Evolutionary conservation across 2,113 vertebrate genomes (phyloP), one percentile per base, ranked within the genome.

Genomic region (Probosciger aterrimus): DNA sequence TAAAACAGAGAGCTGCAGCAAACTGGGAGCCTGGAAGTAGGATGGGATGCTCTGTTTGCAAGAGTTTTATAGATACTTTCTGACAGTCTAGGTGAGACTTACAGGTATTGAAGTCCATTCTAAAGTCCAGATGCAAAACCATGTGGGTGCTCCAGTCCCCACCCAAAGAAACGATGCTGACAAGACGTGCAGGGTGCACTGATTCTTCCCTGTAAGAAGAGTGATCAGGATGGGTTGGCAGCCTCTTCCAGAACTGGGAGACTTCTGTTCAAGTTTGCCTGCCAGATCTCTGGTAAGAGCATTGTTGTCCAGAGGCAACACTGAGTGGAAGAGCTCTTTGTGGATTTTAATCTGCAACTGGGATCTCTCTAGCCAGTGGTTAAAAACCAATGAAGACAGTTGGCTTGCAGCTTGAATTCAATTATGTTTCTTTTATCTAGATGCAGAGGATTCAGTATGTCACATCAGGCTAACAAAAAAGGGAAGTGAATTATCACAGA

Each of bases 401-500:
- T 65, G n/a, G 33, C 78, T 94, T 90, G 69, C 60, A 90, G 46
- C 49, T 73, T 62, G 70, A 93, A 85, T 95, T 82, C n/a, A 86
- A 27, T 88, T 83, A 65, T 39, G 69, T 78, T 78, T 83, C 71
- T 92, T 92, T 86, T 50, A 73, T 92, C 80, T 84, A 69, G 81
- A 71, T 84, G 62, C 28, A 43, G 33, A 4, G 4, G 57, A 86
- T 82, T 65, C 44, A 10, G 57, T 78, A 33, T 44, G 74, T 77
- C 30, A 4, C 92, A 90, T 90, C 82, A 65, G 41, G 49, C 24
- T 70, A 83, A 87, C 78, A 88, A 53, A 92, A 92, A 90, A 37
- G 27, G 10, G 22, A 86, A 85, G 77, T 73, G 83, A 93, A 92
- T 95, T 96, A 94, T 91, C 78, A 44, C 41, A 41, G 30, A 30